A percentile compares a stretch with the other conserved stretches of the same genome.
Evolutionary conservation across 2,888 invertebrate genomes (phyloP).

Genomic region (Neoitamus cyanurus): DNA sequence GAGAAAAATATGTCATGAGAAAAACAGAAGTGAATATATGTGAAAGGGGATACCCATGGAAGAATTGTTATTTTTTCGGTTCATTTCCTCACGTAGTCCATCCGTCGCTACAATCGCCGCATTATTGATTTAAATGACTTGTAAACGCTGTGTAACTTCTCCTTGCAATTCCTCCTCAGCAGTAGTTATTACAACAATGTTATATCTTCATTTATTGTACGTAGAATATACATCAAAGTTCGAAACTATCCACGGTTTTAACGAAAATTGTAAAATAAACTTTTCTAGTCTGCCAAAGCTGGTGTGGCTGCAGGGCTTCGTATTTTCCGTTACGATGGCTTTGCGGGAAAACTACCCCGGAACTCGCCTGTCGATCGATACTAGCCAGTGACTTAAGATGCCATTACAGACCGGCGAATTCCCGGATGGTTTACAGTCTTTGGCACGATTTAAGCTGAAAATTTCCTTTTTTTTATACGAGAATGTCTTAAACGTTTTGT

Average conservation of each 20-base stretch:
- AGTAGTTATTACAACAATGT: conserved; percentile 11
- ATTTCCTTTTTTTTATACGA: background rate
- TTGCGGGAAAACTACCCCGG: background rate
- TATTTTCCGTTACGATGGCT: background rate
- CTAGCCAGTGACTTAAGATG: conserved; percentile 7
- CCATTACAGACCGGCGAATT: background rate
- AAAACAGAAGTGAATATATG: conserved; percentile 9
- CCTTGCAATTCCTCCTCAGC: background rate
- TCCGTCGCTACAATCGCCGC: background rate
- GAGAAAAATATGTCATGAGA: background rate
- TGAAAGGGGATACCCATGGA: conserved; percentile 21
- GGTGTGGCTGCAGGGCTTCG: background rate
- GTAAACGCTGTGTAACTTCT: background rate
- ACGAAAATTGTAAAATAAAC: background rate
- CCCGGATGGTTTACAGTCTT: background rate
- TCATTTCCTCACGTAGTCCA: background rate
- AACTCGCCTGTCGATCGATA: background rate
- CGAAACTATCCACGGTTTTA: background rate
- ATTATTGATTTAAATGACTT: background rate
- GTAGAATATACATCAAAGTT: background rate
- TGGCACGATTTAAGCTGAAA: background rate
- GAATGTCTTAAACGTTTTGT: background rate
- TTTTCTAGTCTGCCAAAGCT: background rate
- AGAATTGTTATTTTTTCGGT: conserved; percentile 11
- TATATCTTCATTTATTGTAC: background rate